phyloP scores from a whole-genome alignment of 2,797 vertebrate species.

The Platalea minor region DNA sequence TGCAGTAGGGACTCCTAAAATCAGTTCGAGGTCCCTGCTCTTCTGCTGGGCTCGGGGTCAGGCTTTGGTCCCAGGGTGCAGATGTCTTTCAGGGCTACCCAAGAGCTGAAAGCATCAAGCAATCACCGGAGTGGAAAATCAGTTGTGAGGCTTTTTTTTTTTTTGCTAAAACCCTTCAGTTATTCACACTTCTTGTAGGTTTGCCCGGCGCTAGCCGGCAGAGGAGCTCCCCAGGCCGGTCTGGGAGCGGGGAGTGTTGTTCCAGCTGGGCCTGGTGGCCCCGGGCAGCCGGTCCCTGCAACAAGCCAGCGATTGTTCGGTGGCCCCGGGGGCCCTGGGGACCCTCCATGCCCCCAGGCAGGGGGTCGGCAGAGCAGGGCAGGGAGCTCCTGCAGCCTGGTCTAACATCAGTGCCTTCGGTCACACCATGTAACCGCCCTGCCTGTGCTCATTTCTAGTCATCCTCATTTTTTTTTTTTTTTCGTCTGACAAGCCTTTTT shows the following conservation, averaged over 20 bases:
- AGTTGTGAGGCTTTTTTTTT: neutral
- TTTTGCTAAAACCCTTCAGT: neutral
- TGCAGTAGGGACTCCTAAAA: neutral
- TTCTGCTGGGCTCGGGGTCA: neutral
- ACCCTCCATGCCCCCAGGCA: neutral
- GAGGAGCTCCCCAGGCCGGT: constrained; percentile 4
- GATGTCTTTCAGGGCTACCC: fast-evolving
- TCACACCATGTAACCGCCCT: neutral
- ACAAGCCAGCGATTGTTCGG: constrained; percentile 33
- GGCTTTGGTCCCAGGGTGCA: neutral
- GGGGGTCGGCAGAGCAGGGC: neutral
- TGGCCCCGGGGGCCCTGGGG: neutral
- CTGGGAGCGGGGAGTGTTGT: constrained; percentile 18
- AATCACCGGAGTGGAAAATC: neutral
- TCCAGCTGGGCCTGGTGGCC: neutral
- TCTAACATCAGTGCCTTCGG: fast-evolving
- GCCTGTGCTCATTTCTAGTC: neutral
- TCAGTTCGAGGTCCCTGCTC: neutral
- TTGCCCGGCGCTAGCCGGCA: neutral
- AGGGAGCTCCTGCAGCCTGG: neutral
- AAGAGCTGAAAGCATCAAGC: neutral
- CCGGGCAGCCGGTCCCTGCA: neutral
- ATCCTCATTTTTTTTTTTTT: neutral
- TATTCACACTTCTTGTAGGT: neutral
- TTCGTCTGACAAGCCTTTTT: neutral